phyloP scores from a whole-genome alignment of 2,888 invertebrate species.

The Tribolium freemani region DNA sequence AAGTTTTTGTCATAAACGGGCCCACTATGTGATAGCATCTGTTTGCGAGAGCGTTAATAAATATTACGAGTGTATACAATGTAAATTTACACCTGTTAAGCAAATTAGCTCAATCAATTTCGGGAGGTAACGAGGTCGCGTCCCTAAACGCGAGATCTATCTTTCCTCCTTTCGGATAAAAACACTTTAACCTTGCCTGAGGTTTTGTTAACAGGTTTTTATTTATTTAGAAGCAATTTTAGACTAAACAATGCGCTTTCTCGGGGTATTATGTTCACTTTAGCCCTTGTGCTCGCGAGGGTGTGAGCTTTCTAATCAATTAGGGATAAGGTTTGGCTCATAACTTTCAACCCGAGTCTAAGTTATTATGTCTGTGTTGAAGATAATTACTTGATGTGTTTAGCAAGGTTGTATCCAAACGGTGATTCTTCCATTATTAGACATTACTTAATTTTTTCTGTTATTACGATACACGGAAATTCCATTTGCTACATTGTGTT shows the following conservation, averaged over 20 bases:
- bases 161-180: constrained; percentile 35
- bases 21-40: background rate
- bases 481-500: constrained; percentile 1
- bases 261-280: background rate
- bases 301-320: constrained; percentile 27
- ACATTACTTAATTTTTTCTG: background rate
- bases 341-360: constrained; percentile 2
- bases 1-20: constrained; percentile 2
- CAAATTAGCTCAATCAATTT: constrained; percentile 13
- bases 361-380: constrained; percentile 13
- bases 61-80: background rate
- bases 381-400: constrained; percentile 17
- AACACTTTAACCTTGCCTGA: constrained; percentile 28
- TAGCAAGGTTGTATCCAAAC: constrained; percentile 3
- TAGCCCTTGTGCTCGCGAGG: background rate
- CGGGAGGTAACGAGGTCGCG: background rate
- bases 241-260: constrained; percentile 6
- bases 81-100: constrained; percentile 32
- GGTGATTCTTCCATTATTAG: constrained; percentile 7
- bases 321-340: constrained; percentile 21
- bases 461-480: constrained; percentile 6
- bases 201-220: constrained; percentile 28
- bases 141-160: constrained; percentile 3
- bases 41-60: constrained; percentile 1
- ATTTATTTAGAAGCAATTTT: constrained; percentile 12